Evolutionary conservation across 2,113 vertebrate genomes (phyloP).

Genomic region (Accipiter cooperii): DNA sequence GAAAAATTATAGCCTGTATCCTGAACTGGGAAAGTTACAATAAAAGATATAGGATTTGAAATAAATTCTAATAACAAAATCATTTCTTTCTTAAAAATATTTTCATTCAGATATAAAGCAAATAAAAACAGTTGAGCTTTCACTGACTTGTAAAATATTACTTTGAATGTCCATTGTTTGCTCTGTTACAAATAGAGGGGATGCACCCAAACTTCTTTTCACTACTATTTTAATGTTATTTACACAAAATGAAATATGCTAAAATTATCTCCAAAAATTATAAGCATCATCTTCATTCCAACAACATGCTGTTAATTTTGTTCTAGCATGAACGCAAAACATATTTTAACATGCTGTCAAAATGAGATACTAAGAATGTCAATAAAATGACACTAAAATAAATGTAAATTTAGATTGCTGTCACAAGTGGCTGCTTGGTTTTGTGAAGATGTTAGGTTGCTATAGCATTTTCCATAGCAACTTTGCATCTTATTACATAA

Average conservation of each 20-base stretch:
- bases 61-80: slow-evolving; percentile 49
- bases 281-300: slow-evolving; percentile 60
- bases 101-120: slow-evolving; percentile 2
- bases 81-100: neutral
- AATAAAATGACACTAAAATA: slow-evolving; percentile 80
- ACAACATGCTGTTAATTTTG: slow-evolving; percentile 72
- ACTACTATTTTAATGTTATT: slow-evolving; percentile 23
- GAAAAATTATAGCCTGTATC: slow-evolving; percentile 29
- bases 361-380: slow-evolving; percentile 73
- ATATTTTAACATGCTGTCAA: slow-evolving; percentile 80
- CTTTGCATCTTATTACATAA: slow-evolving; percentile 80
- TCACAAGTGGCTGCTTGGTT: slow-evolving; percentile 79
- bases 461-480: slow-evolving; percentile 81
- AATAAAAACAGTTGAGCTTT: slow-evolving; percentile 1
- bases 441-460: slow-evolving; percentile 76
- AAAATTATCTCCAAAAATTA: slow-evolving; percentile 56
- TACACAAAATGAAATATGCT: slow-evolving; percentile 44
- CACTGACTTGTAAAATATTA: neutral
- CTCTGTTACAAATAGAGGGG: neutral
- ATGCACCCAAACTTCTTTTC: neutral
- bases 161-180: neutral
- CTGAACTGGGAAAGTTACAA: neutral
- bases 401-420: slow-evolving; percentile 80
- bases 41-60: slow-evolving; percentile 42
- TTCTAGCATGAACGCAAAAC: slow-evolving; percentile 63